Conservation (phyloP, 2,113 vertebrate species). For the Helogale parvula region DNA sequence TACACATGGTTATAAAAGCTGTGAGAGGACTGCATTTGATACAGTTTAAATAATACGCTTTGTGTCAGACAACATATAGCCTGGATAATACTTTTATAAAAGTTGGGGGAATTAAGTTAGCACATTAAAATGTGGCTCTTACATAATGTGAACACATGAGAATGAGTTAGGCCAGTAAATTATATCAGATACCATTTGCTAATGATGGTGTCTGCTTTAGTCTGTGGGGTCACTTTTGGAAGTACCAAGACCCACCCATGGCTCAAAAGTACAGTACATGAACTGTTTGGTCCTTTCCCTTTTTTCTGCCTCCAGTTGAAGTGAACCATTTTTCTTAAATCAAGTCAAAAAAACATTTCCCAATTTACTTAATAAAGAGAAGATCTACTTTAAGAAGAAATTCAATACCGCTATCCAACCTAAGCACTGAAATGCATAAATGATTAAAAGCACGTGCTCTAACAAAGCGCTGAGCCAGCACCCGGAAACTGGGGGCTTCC, state of each 20-base stretch:
- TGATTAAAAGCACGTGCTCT: conserved; percentile 61
- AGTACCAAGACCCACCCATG: neutral
- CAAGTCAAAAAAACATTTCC: conserved; percentile 75
- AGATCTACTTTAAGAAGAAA: conserved; percentile 68
- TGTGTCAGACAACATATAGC: neutral
- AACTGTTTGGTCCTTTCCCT: neutral
- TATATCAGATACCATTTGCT: neutral
- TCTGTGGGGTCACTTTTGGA: neutral
- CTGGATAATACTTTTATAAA: neutral
- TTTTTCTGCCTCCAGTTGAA: neutral
- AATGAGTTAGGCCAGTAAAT: neutral
- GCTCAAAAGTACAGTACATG: neutral
- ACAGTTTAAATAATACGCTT: neutral
- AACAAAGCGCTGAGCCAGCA: conserved; percentile 70
- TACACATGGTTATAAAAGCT: neutral
- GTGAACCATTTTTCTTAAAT: conserved; percentile 55
- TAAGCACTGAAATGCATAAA: conserved; percentile 73
- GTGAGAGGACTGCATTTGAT: neutral
- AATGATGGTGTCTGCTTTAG: neutral
- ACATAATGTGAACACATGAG: neutral
- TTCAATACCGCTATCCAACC: conserved; percentile 56
- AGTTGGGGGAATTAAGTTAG: neutral
- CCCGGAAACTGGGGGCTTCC: conserved; percentile 71
- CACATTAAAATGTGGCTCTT: neutral
- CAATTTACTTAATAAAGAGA: conserved; percentile 74